Base-by-base conservation (phyloP, 2,113 vertebrate species). In the Hippopotamus amphibius region DNA sequence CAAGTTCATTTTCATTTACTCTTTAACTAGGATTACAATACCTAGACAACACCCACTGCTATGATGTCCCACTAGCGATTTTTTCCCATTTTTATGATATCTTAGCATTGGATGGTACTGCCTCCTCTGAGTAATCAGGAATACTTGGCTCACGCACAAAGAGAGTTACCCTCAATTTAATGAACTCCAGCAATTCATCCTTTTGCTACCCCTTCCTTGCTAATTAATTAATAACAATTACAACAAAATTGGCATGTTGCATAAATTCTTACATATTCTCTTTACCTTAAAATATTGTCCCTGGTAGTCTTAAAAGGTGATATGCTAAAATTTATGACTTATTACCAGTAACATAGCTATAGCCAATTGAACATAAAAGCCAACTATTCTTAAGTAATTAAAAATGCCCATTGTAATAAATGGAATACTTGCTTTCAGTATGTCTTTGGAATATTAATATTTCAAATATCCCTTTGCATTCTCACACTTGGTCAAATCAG, bases 211-310 rank as follows among this genome's bases (percentile, higher is more conserved):
- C 96, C 92, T 98, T 98, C 93, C 97, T 98, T 97, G 94, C 97
- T 98, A 99, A 99, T 99, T 98, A 99, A 99, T 99, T 99, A 98
- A 98, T 99, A 98, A 99, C 98, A 98, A 98, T 99, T 98, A 98
- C 97, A 98, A 97, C 90, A 97, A 99, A 98, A 98, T 88, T 95
- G 96, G 97, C 98, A 98, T 83, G 96, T 96, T 98, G 97, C 98
- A 98, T 98, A 98, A 98, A 98, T 98, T 98, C 97, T 98, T 97
- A 97, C 98, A 98, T 98, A 97, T 98, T 95, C 86, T 98, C 98
- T 98, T 98, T 98, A 98, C 98, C 97, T 98, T 98, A 98, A 98
- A 98, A 98, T 98, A 97, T 85, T 89, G 96, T 92, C 92, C 93
- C 85, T 82, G 21, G 95, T 95, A 96, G 95, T 94, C 98, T 98